phyloP scores from a whole-genome alignment of 2,113 vertebrate genomes.

The Cryptomyrus ogoouensis region DNA sequence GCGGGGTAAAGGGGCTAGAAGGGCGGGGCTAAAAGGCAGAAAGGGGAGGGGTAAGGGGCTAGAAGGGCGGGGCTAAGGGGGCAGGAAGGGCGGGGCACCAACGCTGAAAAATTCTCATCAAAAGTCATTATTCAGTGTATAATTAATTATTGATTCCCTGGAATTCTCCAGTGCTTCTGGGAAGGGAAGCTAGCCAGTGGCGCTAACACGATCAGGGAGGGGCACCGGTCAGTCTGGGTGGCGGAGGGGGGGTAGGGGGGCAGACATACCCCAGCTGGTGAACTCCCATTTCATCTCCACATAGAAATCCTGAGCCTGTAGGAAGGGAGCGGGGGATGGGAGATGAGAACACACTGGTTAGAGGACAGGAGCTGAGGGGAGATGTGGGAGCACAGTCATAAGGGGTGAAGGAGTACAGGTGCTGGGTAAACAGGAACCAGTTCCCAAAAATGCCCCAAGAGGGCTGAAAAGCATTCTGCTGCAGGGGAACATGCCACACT shows the following conservation, averaged over 20 bases:
- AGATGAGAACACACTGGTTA: neutral
- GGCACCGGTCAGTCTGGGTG: neutral
- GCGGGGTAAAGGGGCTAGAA: neutral
- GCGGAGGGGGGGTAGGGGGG: neutral
- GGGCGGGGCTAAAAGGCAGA: neutral
- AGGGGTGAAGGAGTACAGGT: neutral
- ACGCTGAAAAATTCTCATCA: neutral
- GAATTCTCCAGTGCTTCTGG: neutral
- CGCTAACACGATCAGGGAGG: neutral
- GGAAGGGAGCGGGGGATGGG: slow-evolving; percentile 12
- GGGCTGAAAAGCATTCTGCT: neutral
- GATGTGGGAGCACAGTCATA: neutral
- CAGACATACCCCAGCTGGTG: slow-evolving; percentile 88
- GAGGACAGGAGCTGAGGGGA: neutral
- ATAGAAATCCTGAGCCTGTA: slow-evolving; percentile 91
- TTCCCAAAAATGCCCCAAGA: neutral
- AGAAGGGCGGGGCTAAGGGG: neutral
- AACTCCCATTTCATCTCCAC: slow-evolving; percentile 99
- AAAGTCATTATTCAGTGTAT: neutral
- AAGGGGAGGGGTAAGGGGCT: neutral
- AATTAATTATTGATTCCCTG: slow-evolving; percentile 3
- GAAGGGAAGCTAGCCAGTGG: neutral
- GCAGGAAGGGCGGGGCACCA: neutral
- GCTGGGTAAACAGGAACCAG: neutral
- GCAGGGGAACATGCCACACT: neutral